Evolutionary conservation across 2,888 invertebrate species (phyloP), one percentile per base, ranked within the genome.

Genomic region (Eupithecia subfuscata): DNA sequence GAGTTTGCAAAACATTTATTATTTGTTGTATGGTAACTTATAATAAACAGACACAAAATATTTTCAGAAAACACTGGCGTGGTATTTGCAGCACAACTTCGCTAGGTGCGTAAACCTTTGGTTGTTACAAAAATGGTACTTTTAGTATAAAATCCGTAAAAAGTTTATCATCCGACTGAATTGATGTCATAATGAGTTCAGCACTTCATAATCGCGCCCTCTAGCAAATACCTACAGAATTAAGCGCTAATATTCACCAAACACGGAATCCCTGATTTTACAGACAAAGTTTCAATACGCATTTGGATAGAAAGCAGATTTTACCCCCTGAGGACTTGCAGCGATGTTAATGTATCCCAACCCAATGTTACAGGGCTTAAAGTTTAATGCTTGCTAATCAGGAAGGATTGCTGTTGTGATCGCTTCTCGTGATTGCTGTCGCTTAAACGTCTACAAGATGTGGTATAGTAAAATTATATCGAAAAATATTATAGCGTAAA

Each of bases 201-300:
- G 65, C 9, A 40, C 65, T 67, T 40, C n/a, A 40, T 67, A 40
- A 52, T 56, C 40, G 22, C 4, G 14, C n/a, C 48, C 34, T 65
- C 45, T 16, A 70, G 56, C 16, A 65, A 56, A 25, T 45, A 70
- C 30, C 63, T 70, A 37, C 34, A 40, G 69, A 75, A 73, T 74
- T 43, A 69, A 48, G 30, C 67, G 52, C 63, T 75, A 73, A 75
- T 73, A 73, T 73, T 68, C 68, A 70, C 65, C 65, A 70, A 74
- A 68, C 77, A 77, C 48, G 70, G 67, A 72, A 75, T 68, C 30
- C 67, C 60, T 68, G 70, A 73, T 75, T 77, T 73, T 34, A 69
- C 60, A 40, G 67, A 18, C 63, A 40, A 72, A 77, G 73, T 77
- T 75, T 56, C 11, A 68, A 69, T n/a, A 30, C 11, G 25, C 48